Conservation (phyloP, 2,797 vertebrate species). For the Diceros bicornis region DNA sequence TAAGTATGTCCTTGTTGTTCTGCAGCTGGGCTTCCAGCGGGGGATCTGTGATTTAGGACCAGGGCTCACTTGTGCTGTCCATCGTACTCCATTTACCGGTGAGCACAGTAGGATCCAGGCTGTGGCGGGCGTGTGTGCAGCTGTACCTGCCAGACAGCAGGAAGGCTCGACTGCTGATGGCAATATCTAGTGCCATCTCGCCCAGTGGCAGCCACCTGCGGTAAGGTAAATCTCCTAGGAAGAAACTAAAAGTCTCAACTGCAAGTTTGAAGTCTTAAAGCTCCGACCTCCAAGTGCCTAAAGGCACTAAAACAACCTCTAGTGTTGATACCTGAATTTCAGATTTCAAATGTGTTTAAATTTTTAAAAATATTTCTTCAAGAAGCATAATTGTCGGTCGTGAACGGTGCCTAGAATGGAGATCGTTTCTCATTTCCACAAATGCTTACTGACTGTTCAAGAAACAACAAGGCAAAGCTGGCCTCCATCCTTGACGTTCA, state of each 20-base stretch:
- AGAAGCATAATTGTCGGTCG: background rate
- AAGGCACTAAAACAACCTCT: constrained; percentile 31
- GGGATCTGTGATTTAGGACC: constrained; percentile 66
- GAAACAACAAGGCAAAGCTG: background rate
- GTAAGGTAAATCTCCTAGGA: constrained; percentile 60
- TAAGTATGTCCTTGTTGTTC: constrained; percentile 61
- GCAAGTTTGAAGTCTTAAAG: constrained; percentile 54
- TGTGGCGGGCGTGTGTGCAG: background rate
- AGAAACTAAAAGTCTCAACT: constrained; percentile 57
- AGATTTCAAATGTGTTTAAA: constrained; percentile 9
- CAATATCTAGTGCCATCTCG: constrained; percentile 32
- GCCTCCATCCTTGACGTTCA: background rate
- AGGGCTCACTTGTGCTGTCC: constrained; percentile 57
- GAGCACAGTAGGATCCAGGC: constrained; percentile 64
- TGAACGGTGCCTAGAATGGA: background rate
- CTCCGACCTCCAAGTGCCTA: background rate
- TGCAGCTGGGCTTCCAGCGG: constrained; percentile 61
- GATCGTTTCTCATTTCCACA: background rate
- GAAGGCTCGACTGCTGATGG: constrained; percentile 49
- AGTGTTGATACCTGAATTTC: background rate
- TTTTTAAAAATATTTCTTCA: background rate
- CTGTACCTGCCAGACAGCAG: constrained; percentile 61
- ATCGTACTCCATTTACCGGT: constrained; percentile 48
- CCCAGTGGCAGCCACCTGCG: constrained; percentile 47
- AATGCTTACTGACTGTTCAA: background rate